phyloP scores from a whole-genome alignment of 2,888 invertebrate genomes.

The Lamellibrachia columna region DNA sequence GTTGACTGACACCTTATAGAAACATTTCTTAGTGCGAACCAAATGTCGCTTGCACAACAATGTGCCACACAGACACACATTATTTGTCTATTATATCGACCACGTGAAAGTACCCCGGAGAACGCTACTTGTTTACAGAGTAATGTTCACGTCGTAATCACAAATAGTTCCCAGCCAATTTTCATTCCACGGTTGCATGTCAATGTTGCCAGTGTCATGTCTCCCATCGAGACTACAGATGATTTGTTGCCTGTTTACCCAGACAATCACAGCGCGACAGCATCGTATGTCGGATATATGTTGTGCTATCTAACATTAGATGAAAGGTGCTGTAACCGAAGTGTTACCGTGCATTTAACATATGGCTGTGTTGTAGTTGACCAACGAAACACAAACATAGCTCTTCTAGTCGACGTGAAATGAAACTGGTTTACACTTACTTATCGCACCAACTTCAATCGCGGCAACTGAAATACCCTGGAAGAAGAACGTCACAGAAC shows the following conservation, averaged over 20 bases:
- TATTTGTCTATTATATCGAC: not conserved
- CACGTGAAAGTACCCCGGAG: not conserved
- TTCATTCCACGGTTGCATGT: not conserved
- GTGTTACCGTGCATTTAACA: not conserved
- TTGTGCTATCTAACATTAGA: no score
- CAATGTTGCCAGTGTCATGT: not conserved
- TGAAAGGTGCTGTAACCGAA: not conserved
- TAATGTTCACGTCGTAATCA: not conserved
- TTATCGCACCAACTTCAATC: not conserved
- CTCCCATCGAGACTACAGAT: not conserved
- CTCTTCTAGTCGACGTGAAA: not conserved
- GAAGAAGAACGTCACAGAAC: not conserved
- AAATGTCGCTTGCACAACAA: not conserved
- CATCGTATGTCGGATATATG: no score
- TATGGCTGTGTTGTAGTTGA: not conserved
- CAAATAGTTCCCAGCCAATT: not conserved
- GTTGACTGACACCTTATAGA: no score
- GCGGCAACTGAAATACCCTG: constrained; percentile 1
- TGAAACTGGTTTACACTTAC: not conserved
- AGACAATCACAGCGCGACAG: not conserved
- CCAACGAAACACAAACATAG: not conserved
- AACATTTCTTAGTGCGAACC: no score
- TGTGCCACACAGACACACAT: not conserved
- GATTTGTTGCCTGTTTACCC: not conserved
- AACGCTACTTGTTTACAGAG: not conserved